These are phyloP conservation scores for Tetragnatha versicolor DNA, from an alignment of 1,140 invertebrate genomes.

Conservation along the genomic window DNA sequence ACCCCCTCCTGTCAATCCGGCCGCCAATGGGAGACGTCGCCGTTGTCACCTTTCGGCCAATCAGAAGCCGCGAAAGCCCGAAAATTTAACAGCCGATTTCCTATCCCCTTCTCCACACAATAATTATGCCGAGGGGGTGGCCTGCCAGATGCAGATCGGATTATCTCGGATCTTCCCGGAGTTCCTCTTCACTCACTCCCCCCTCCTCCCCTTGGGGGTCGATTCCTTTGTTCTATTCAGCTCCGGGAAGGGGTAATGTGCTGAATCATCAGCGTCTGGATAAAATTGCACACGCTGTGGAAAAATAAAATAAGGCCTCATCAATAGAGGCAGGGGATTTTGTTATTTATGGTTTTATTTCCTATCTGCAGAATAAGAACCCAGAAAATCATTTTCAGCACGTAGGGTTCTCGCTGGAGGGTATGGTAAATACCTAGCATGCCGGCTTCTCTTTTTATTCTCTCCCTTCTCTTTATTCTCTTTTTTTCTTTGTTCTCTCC, in stretches of 20 bases:
- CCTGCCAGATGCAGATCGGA: slow-evolving; percentile 8
- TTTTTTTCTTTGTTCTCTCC: too few species aligned
- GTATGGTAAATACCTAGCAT: neutral
- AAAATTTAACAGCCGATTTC: slow-evolving; percentile 51
- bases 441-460: too few species aligned
- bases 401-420: too few species aligned
- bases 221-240: slow-evolving; percentile 36
- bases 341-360: slow-evolving; percentile 21
- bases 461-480: too few species aligned
- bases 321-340: slow-evolving; percentile 15
- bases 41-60: slow-evolving; percentile 53
- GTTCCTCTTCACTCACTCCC: neutral
- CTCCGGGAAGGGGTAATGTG: slow-evolving; percentile 7
- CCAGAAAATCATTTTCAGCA: slow-evolving; percentile 29
- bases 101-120: neutral
- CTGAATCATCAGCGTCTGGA: slow-evolving; percentile 33
- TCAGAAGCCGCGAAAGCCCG: slow-evolving; percentile 24
- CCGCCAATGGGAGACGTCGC: slow-evolving; percentile 51
- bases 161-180: slow-evolving; percentile 12
- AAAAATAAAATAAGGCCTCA: slow-evolving; percentile 36
- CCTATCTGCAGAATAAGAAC: neutral
- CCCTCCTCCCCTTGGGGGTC: neutral
- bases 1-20: slow-evolving; percentile 41
- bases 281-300: slow-evolving; percentile 19
- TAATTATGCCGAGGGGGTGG: slow-evolving; percentile 26